These are phyloP conservation scores for Epistrophe eligans DNA, from an alignment of 2,888 invertebrate genomes.

Conservation along the genomic window DNA sequence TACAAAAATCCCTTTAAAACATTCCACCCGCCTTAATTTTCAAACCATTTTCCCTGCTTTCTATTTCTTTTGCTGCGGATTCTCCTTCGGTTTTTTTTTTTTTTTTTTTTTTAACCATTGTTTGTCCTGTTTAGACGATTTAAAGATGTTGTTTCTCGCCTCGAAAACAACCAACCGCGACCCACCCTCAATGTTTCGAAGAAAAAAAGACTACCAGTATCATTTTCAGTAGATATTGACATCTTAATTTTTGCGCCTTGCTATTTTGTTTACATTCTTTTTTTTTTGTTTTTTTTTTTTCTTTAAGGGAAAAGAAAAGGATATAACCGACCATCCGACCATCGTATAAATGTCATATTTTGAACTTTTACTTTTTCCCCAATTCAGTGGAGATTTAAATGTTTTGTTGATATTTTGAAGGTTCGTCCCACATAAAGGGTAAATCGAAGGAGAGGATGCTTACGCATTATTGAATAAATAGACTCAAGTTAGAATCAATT, in stretches of 20 bases:
- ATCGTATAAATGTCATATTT: slow-evolving; percentile 66
- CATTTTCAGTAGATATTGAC: slow-evolving; percentile 83
- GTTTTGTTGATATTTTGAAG: slow-evolving; percentile 56
- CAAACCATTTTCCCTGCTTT: slow-evolving; percentile 35
- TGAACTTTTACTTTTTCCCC: slow-evolving; percentile 43
- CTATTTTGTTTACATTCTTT: slow-evolving; percentile 71
- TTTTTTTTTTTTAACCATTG: slow-evolving; percentile 44
- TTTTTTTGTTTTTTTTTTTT: slow-evolving; percentile 16
- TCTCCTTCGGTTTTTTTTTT: slow-evolving; percentile 1
- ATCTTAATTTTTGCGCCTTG: slow-evolving; percentile 83
- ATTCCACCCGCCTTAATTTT: slow-evolving; percentile 23
- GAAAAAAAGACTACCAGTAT: slow-evolving; percentile 50
- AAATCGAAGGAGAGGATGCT: slow-evolving; percentile 58
- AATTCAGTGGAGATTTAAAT: slow-evolving; percentile 18
- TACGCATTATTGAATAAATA: slow-evolving; percentile 73
- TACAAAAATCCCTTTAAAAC: slow-evolving; percentile 25
- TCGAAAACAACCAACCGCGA: slow-evolving; percentile 56
- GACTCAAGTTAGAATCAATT: slow-evolving; percentile 58
- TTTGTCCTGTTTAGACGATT: slow-evolving; percentile 72
- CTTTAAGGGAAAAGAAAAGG: neutral
- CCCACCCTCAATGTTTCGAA: slow-evolving; percentile 47
- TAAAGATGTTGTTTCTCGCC: slow-evolving; percentile 75
- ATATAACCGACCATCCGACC: slow-evolving; percentile 13
- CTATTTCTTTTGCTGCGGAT: slow-evolving; percentile 25
- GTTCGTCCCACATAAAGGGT: slow-evolving; percentile 45